These are phyloP conservation scores for Gortyna flavago DNA, from an alignment of 2,888 invertebrate species.

Conservation along the genomic window DNA sequence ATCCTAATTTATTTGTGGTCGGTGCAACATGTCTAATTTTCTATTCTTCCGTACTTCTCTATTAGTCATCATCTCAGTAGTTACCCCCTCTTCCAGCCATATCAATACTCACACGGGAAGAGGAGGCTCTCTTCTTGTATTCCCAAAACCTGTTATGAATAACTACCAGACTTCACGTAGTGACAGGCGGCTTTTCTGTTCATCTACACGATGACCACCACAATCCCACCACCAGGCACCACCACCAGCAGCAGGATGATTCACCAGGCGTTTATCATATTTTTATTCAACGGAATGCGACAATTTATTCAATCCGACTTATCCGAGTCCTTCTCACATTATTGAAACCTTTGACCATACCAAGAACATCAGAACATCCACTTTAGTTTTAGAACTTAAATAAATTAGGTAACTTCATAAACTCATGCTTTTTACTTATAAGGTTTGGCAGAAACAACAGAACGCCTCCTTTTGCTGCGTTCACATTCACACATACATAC, in stretches of 20 bases:
- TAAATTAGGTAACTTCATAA: not conserved
- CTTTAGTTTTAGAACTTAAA: not conserved
- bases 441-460: not conserved
- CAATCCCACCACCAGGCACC: too few species aligned
- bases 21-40: not conserved
- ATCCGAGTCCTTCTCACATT: not conserved
- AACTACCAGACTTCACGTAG: not conserved
- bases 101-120: not conserved
- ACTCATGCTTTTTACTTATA: not conserved
- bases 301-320: not conserved
- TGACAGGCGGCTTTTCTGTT: not conserved
- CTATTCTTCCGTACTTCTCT: not conserved
- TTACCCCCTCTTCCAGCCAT: not conserved
- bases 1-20: not conserved
- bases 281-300: not conserved
- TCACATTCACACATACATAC: not conserved
- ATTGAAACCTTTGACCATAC: not conserved
- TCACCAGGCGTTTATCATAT: not conserved
- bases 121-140: not conserved
- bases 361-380: not conserved
- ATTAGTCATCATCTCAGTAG: not conserved
- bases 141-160: not conserved
- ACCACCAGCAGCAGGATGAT: not conserved
- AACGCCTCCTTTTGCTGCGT: not conserved
- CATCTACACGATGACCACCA: not conserved